Evolutionary conservation across 2,113 vertebrate species (phyloP).

Genomic region (Gobio gobio): DNA sequence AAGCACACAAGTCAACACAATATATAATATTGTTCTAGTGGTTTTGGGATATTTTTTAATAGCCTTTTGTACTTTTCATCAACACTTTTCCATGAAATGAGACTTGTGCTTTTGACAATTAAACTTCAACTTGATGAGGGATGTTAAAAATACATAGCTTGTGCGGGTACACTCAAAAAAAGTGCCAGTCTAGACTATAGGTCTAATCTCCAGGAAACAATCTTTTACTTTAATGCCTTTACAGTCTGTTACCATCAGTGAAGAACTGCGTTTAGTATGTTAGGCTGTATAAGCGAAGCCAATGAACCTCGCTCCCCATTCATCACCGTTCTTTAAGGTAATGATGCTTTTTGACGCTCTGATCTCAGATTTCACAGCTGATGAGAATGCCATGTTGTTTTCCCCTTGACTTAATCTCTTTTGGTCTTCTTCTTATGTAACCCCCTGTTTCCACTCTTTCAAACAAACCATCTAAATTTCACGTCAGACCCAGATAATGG

Average conservation of each 20-base stretch:
- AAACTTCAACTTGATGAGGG: background rate
- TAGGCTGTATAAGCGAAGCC: background rate
- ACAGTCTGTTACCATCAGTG: conserved; percentile 4
- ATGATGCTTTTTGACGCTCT: conserved; percentile 30
- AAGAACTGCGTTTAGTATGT: background rate
- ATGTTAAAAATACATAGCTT: background rate
- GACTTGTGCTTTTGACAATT: background rate
- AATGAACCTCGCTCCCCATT: background rate
- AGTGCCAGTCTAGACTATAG: background rate
- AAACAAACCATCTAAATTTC: conserved; percentile 26
- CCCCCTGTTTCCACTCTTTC: conserved; percentile 27
- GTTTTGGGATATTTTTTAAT: too few relatives aligned
- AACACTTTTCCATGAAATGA: background rate
- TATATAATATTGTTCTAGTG: too few relatives aligned
- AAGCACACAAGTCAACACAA: too few relatives aligned
- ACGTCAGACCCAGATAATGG: conserved; percentile 9
- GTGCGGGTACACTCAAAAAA: background rate
- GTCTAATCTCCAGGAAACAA: conserved; percentile 22
- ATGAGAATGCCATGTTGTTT: conserved; percentile 46
- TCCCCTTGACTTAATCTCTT: conserved; percentile 34
- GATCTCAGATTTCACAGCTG: conserved; percentile 37
- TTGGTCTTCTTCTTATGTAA: conserved; percentile 41
- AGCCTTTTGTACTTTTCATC: background rate
- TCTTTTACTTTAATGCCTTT: conserved; percentile 10
- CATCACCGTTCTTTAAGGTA: conserved; percentile 2